phyloP scores from a whole-genome alignment of 2,113 vertebrate genomes.

The Passer domesticus region DNA sequence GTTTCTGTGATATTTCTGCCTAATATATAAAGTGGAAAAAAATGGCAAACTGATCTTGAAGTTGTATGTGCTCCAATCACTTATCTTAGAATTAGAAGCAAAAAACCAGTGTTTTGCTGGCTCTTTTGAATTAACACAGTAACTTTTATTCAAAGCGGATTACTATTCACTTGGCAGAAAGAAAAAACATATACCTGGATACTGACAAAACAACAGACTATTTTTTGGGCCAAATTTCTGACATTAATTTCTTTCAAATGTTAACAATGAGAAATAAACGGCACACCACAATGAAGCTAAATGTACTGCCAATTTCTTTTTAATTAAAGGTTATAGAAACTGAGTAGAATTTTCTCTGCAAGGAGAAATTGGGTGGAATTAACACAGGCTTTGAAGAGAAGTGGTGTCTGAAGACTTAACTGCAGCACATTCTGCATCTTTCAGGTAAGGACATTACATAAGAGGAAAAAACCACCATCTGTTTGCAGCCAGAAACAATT shows the following conservation, averaged over 20 bases:
- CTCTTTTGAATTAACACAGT: conserved; percentile 36
- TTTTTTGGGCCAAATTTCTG: conserved; percentile 53
- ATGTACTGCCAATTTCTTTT: conserved; percentile 39
- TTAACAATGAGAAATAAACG: conserved; percentile 61
- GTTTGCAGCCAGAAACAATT: conserved; percentile 54
- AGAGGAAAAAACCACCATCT: not conserved
- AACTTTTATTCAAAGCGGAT: conserved; percentile 42
- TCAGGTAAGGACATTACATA: not conserved
- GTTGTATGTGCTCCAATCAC: not conserved
- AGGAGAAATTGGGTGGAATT: not conserved
- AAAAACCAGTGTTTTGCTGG: conserved; percentile 23
- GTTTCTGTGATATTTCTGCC: conserved; percentile 5
- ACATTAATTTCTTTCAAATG: conserved; percentile 59
- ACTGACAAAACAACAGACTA: conserved; percentile 14
- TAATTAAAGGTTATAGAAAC: conserved; percentile 50
- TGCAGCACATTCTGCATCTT: not conserved
- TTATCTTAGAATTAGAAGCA: conserved; percentile 28
- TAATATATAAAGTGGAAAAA: not conserved
- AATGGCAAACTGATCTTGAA: conserved; percentile 1
- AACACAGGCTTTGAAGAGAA: not conserved
- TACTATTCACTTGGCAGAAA: conserved; percentile 29
- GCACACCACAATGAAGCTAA: conserved; percentile 7
- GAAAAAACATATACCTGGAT: not conserved
- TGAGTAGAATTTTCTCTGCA: conserved; percentile 36
- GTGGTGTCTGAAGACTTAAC: not conserved